A percentile compares a stretch with the other conserved stretches of the same genome.
phyloP scores from a whole-genome alignment of 1,140 invertebrate genomes.

The Chironomus tepperi region DNA sequence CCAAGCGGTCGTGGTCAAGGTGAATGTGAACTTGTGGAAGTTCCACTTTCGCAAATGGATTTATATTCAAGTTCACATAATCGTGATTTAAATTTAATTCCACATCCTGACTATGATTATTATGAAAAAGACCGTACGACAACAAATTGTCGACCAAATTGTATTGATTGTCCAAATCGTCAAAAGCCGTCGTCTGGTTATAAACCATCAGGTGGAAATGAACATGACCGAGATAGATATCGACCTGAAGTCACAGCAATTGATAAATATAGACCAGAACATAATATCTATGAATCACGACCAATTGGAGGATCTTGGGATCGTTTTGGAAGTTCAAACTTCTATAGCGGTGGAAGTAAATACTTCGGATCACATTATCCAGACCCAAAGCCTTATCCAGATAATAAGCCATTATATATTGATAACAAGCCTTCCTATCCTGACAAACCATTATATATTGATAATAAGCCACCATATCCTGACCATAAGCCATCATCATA shows the following conservation, averaged over 20 bases:
- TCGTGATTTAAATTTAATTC: conserved; percentile 36
- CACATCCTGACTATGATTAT: conserved; percentile 65
- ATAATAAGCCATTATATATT: too few species aligned
- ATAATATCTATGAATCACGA: conserved; percentile 13
- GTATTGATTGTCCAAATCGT: conserved; percentile 32
- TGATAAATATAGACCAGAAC: conserved; percentile 36
- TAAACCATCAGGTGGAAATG: not conserved
- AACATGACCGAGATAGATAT: conserved; percentile 25
- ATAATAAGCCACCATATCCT: not conserved
- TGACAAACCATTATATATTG: not conserved
- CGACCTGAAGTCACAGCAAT: conserved; percentile 32
- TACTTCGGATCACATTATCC: not conserved
- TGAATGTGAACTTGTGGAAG: conserved; percentile 62
- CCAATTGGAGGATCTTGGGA: not conserved
- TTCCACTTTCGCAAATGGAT: conserved; percentile 56
- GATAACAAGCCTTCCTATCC: not conserved
- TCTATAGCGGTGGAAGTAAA: not conserved
- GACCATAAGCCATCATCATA: not conserved
- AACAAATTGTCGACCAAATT: conserved; percentile 38
- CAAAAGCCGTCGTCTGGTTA: not conserved
- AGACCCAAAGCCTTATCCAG: too few species aligned
- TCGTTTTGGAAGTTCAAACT: not conserved
- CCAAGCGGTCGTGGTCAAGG: conserved; percentile 51
- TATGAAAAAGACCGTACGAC: conserved; percentile 56
- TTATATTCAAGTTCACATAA: conserved; percentile 38